Evolutionary conservation across 2,888 invertebrate species (phyloP).

Genomic region (Glomeris marginata): DNA sequence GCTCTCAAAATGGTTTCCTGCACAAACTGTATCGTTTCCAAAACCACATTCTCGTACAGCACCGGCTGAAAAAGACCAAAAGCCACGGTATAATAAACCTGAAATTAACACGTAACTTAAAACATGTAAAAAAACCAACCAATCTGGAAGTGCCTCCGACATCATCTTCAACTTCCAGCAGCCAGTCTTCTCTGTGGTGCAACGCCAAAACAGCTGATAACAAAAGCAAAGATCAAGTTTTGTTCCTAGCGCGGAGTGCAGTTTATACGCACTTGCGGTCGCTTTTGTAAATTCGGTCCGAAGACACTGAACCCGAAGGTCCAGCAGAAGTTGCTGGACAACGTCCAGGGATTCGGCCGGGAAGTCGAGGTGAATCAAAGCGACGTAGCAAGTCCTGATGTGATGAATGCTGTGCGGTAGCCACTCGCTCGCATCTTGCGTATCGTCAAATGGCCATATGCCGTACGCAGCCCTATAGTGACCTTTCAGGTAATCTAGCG

Average conservation of each 20-base stretch:
- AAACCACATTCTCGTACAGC: conserved; percentile 53
- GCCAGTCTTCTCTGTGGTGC: conserved; percentile 66
- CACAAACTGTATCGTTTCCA: conserved; percentile 48
- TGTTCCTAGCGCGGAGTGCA: background rate
- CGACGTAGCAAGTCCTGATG: conserved; percentile 56
- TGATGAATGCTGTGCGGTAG: conserved; percentile 64
- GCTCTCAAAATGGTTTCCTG: conserved; percentile 54
- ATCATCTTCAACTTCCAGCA: conserved; percentile 63
- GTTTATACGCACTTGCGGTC: conserved; percentile 1
- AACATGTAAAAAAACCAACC: too few species aligned
- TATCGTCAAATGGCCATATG: conserved; percentile 31
- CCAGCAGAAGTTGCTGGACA: conserved; percentile 68
- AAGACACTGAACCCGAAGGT: conserved; percentile 44
- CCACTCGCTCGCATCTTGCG: conserved; percentile 23
- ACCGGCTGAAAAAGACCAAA: conserved; percentile 40
- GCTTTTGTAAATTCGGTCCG: conserved; percentile 5
- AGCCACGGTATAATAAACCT: conserved; percentile 3
- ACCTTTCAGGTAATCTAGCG: conserved; percentile 34
- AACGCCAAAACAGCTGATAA: conserved; percentile 48
- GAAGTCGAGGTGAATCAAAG: conserved; percentile 62
- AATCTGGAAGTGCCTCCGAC: conserved; percentile 72
- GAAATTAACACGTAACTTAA: conserved; percentile 1
- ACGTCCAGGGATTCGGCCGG: conserved; percentile 76
- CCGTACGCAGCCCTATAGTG: conserved; percentile 34
- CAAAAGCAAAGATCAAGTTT: conserved; percentile 1